These are phyloP conservation scores for Chlorodrepanis virens DNA, from an alignment of 2,113 vertebrate species.

Conservation along the genomic window DNA sequence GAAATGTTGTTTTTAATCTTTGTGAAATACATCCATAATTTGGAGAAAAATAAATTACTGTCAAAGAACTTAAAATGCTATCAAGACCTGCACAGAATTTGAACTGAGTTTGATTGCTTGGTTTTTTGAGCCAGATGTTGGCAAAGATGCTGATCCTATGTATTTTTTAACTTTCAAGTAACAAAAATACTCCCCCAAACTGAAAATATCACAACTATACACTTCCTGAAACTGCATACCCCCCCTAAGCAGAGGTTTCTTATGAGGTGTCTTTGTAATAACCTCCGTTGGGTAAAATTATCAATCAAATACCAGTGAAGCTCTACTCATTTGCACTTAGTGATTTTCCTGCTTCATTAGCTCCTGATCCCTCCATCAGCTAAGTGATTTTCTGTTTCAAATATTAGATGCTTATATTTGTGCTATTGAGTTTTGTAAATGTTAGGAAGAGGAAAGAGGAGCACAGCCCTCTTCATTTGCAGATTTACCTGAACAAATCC, in stretches of 20 bases:
- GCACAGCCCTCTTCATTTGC: constrained; percentile 25
- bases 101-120: background rate
- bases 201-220: constrained; percentile 13
- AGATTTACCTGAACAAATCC: constrained; percentile 44
- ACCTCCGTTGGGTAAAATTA: constrained; percentile 14
- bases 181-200: background rate
- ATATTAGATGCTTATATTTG: background rate
- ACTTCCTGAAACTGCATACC: constrained; percentile 26
- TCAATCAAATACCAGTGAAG: constrained; percentile 20
- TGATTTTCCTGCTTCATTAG: constrained; percentile 25
- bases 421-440: constrained; percentile 7
- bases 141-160: background rate
- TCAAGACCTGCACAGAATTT: background rate
- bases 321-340: constrained; percentile 12
- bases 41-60: background rate
- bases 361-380: background rate
- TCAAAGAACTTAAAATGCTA: background rate
- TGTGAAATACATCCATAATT: background rate
- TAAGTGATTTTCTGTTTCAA: constrained; percentile 44
- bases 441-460: background rate
- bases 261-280: constrained; percentile 10
- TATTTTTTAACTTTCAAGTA: background rate
- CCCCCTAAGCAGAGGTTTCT: background rate
- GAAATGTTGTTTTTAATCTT: background rate
- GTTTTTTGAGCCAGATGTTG: background rate